These are phyloP conservation scores for Magallana ariakensis DNA, from an alignment of 1,140 invertebrate genomes.

Conservation along the genomic window DNA sequence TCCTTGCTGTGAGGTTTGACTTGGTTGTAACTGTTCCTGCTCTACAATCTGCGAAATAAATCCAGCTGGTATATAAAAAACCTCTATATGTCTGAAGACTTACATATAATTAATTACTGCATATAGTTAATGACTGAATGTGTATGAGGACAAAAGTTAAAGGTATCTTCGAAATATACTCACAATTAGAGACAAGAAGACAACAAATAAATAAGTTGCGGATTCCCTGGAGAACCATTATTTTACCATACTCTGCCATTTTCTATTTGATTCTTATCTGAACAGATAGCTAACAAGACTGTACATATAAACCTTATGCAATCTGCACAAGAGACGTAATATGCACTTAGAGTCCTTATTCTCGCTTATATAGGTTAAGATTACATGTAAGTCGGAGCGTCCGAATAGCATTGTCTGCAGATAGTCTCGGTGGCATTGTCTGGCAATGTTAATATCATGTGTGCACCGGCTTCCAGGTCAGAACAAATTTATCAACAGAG, in stretches of 20 bases:
- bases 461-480: neutral
- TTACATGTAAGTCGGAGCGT: too few relatives aligned
- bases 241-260: neutral
- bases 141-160: too few relatives aligned
- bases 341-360: neutral
- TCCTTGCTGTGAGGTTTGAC: neutral
- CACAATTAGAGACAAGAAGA: neutral
- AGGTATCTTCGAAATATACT: neutral
- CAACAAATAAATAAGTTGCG: neutral
- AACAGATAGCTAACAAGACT: neutral
- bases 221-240: neutral
- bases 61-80: neutral
- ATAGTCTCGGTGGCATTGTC: too few relatives aligned
- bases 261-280: slow-evolving; percentile 3
- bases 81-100: too few relatives aligned
- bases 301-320: neutral
- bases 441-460: neutral
- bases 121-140: too few relatives aligned
- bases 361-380: neutral
- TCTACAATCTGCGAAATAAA: neutral
- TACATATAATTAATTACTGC: too few relatives aligned
- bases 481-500: too few relatives aligned
- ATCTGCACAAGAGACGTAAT: neutral
- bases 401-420: too few relatives aligned
- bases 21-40: neutral